phyloP scores from a whole-genome alignment of 1,140 invertebrate species.

The Leptonema lineaticorne region DNA sequence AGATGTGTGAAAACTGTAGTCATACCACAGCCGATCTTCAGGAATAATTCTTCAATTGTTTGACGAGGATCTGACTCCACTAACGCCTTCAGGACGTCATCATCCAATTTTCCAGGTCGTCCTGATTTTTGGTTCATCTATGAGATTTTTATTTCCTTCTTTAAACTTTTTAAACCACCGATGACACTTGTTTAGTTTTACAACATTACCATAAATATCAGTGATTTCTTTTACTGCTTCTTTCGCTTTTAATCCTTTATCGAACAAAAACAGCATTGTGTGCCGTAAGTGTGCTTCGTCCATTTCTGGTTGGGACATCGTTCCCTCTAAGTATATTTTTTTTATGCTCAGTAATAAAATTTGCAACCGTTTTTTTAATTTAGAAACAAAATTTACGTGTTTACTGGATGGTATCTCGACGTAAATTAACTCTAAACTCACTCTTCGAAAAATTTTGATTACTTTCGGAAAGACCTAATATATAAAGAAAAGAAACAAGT shows the following conservation, averaged over 20 bases:
- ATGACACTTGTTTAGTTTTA: background rate
- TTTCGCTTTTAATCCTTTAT: background rate
- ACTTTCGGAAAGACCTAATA: too few relatives aligned
- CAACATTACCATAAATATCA: background rate
- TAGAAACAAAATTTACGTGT: too few relatives aligned
- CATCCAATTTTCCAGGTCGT: background rate
- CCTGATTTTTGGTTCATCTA: background rate
- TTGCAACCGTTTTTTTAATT: too few relatives aligned
- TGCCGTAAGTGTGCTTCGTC: background rate
- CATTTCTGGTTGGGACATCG: background rate
- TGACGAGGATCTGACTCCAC: too few relatives aligned
- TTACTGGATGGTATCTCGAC: too few relatives aligned
- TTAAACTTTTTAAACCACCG: background rate
- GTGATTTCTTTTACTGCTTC: too few relatives aligned
- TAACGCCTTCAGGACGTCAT: background rate
- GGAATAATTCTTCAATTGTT: background rate
- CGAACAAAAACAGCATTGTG: background rate
- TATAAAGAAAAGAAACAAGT: too few relatives aligned
- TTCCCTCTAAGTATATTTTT: background rate
- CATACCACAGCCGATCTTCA: background rate
- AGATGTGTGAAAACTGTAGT: background rate
- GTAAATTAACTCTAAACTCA: too few relatives aligned
- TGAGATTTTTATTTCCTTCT: background rate
- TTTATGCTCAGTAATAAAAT: too few relatives aligned
- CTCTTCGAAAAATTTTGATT: too few relatives aligned